Conservation (phyloP, 2,797 vertebrate genomes). For the Gymnopithys bicolor region DNA sequence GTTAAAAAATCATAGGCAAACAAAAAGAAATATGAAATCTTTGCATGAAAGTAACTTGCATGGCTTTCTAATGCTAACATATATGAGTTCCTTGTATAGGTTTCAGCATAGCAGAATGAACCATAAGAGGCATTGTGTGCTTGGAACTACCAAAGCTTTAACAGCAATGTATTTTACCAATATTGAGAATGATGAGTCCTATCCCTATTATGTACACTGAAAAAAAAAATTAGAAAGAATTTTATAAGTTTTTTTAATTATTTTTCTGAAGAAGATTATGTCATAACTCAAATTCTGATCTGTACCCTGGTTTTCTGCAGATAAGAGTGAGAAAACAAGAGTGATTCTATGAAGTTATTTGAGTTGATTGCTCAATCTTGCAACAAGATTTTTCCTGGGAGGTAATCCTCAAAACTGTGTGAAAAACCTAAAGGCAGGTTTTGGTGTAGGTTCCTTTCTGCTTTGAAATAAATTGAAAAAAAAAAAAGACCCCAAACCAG, state of each 20-base stretch:
- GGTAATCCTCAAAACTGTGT: background rate
- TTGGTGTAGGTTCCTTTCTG: background rate
- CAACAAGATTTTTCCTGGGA: background rate
- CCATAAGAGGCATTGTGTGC: fast-evolving
- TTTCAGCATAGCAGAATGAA: background rate
- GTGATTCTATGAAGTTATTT: background rate
- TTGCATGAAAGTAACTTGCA: background rate
- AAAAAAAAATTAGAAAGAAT: background rate
- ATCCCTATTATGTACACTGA: fast-evolving
- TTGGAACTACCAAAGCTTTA: background rate
- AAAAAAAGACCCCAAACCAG: background rate
- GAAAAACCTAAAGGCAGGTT: background rate
- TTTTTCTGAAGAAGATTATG: background rate
- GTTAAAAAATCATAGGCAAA: background rate
- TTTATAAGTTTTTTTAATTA: background rate
- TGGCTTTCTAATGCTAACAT: background rate
- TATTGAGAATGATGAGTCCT: background rate
- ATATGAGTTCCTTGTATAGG: background rate
- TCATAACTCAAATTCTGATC: background rate
- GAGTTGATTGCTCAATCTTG: background rate
- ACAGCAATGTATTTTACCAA: background rate
- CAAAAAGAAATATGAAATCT: background rate
- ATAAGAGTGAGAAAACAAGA: background rate
- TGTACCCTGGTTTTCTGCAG: background rate
- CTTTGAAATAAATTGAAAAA: background rate